phyloP scores from a whole-genome alignment of 1,140 invertebrate genomes.

The Bilobella aurantiaca region DNA sequence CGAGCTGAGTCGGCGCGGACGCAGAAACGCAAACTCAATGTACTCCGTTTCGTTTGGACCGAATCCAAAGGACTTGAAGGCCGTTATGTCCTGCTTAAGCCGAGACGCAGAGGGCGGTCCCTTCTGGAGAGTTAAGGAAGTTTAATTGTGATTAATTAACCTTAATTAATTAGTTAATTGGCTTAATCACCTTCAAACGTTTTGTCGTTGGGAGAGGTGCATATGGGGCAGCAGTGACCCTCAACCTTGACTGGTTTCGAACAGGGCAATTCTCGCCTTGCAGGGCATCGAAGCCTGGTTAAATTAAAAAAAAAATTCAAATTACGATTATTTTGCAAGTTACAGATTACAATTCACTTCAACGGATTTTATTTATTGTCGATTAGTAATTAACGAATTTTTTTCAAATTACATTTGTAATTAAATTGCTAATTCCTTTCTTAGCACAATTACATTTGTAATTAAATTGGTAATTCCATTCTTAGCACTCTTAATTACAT shows the following conservation, averaged over 20 bases:
- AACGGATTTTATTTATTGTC: no score
- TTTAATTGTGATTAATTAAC: no score
- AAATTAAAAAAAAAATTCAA: constrained; percentile 3
- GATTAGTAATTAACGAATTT: no score
- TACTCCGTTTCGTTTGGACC: constrained; percentile 30
- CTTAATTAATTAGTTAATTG: no score
- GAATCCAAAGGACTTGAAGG: constrained; percentile 23
- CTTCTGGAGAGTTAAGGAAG: no score
- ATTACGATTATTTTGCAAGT: constrained; percentile 36
- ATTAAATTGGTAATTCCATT: no score
- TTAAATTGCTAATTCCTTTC: no score
- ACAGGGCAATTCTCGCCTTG: constrained; percentile 36
- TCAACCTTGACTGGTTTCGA: constrained; percentile 38
- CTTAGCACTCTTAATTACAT: no score
- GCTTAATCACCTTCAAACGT: not conserved
- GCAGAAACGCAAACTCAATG: constrained; percentile 31
- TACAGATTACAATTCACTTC: no score
- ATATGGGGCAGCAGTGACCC: constrained; percentile 38
- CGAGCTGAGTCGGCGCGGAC: constrained; percentile 3
- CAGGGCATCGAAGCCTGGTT: constrained; percentile 37
- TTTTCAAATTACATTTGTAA: no score
- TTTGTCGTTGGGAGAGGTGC: constrained; percentile 15
- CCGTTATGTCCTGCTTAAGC: constrained; percentile 30
- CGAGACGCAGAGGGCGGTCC: constrained; percentile 30
- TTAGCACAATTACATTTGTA: no score